These are phyloP conservation scores for Eurytoma californica DNA, from an alignment of 2,888 invertebrate genomes.

Conservation along the genomic window DNA sequence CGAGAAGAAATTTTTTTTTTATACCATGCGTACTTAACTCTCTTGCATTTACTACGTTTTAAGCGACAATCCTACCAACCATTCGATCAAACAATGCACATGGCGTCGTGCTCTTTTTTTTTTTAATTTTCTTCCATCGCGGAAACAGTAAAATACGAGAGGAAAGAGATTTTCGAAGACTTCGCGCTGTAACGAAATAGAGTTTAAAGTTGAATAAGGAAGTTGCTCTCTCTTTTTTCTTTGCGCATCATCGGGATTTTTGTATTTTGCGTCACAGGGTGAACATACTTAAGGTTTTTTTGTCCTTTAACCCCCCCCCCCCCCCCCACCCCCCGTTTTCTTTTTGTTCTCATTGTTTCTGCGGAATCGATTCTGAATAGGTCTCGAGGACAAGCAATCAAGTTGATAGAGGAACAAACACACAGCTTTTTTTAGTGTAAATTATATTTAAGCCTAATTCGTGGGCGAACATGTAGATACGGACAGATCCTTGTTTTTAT, in stretches of 20 bases:
- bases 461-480: constrained; percentile 67
- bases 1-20: constrained; percentile 32
- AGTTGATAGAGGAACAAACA: constrained; percentile 39
- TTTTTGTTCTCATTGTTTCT: constrained; percentile 42
- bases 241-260: constrained; percentile 34
- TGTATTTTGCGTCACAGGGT: constrained; percentile 50
- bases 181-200: not conserved
- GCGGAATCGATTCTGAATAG: constrained; percentile 24
- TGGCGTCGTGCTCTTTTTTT: not conserved
- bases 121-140: constrained; percentile 31
- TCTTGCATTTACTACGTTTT: constrained; percentile 56
- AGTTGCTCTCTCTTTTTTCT: constrained; percentile 47
- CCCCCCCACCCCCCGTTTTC: constrained; percentile 54
- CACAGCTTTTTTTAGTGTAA: constrained; percentile 49
- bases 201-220: constrained; percentile 25
- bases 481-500: constrained; percentile 65
- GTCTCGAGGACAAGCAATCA: constrained; percentile 32
- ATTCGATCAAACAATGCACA: no score
- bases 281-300: constrained; percentile 51
- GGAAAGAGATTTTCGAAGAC: constrained; percentile 44
- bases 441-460: constrained; percentile 56
- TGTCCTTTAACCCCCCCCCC: constrained; percentile 44
- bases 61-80: constrained; percentile 21
- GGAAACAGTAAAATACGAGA: constrained; percentile 15
- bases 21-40: constrained; percentile 53